Evolutionary conservation across 2,113 vertebrate species (phyloP).

Genomic region (Zosterops pallidus): DNA sequence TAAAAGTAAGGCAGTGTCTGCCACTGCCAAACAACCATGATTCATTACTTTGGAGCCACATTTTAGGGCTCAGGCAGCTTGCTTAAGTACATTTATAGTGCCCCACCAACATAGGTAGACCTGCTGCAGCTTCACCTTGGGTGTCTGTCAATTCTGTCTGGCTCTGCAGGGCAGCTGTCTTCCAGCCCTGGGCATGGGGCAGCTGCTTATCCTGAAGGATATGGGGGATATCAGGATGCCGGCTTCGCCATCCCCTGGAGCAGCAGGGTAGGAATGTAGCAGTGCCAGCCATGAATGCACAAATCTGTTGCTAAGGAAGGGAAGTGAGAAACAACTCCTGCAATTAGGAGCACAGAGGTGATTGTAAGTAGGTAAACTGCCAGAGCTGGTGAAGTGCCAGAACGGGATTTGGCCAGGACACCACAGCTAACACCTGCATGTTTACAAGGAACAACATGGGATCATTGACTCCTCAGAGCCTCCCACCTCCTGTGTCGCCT

Average conservation of each 20-base stretch:
- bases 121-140: not conserved
- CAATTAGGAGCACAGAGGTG: not conserved
- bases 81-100: not conserved
- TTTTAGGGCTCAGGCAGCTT: not conserved
- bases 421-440: not conserved
- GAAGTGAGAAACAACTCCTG: not conserved
- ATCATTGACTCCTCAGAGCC: not conserved
- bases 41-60: not conserved
- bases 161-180: not conserved
- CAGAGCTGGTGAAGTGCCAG: constrained; percentile 2
- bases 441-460: fast-evolving
- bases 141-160: not conserved
- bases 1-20: not conserved
- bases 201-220: not conserved
- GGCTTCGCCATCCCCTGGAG: not conserved
- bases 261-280: not conserved
- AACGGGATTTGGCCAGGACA: not conserved
- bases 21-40: not conserved
- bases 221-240: too few relatives aligned
- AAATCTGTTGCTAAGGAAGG: not conserved
- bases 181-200: not conserved
- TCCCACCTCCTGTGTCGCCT: not conserved
- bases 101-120: fast-evolving
- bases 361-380: not conserved
- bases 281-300: not conserved